Evolutionary conservation across 2,113 vertebrate species (phyloP).

Genomic region (Heterotilapia buettikoferi): DNA sequence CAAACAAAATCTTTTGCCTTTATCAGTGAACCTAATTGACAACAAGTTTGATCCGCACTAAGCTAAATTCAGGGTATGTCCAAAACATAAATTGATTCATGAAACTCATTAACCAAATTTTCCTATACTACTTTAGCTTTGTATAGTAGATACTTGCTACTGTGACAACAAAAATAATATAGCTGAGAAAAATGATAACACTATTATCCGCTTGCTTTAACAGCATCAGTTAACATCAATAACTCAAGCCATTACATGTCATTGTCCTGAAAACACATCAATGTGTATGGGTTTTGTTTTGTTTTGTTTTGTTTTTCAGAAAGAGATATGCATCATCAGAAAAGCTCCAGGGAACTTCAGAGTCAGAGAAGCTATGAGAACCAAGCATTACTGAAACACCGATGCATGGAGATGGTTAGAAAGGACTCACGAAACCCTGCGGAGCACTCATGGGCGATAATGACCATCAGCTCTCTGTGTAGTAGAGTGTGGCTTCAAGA

Average conservation of each 20-base stretch:
- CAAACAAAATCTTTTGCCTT: background rate
- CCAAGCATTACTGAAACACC: background rate
- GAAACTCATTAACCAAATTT: background rate
- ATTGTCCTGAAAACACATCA: background rate
- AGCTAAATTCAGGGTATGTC: background rate
- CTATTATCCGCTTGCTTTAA: background rate
- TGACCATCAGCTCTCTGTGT: slow-evolving; percentile 15
- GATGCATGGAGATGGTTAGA: background rate
- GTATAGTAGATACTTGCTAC: fast-evolving
- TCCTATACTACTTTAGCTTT: background rate
- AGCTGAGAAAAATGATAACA: background rate
- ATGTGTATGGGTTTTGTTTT: background rate
- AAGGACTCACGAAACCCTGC: slow-evolving; percentile 9
- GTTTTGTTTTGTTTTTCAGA: background rate
- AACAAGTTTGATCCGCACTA: background rate
- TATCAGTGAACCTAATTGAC: background rate
- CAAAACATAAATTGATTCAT: background rate
- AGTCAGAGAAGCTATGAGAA: background rate
- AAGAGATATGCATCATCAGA: background rate
- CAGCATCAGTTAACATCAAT: background rate
- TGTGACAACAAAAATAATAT: background rate
- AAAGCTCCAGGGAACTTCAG: background rate
- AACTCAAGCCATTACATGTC: background rate
- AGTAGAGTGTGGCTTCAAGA: background rate
- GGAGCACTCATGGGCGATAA: slow-evolving; percentile 20